Evolutionary conservation across 1,140 invertebrate species (phyloP).

Genomic region (Tachypleus tridentatus): DNA sequence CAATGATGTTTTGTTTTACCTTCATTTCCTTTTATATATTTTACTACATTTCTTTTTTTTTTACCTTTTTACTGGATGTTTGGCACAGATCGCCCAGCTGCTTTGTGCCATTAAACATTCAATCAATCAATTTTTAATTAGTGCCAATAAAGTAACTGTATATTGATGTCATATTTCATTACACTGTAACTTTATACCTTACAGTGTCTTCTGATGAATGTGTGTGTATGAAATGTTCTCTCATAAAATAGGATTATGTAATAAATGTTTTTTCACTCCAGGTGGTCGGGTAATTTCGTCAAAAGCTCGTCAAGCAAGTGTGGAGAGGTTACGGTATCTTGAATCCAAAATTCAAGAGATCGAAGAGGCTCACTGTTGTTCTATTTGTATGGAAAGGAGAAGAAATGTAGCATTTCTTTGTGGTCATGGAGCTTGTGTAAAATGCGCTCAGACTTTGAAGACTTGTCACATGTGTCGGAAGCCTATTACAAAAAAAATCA

Average conservation of each 20-base stretch:
- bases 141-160: too few relatives aligned
- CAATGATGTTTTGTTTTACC: too few relatives aligned
- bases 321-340: conserved; percentile 52
- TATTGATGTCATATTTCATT: too few relatives aligned
- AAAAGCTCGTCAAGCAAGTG: conserved; percentile 44
- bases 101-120: too few relatives aligned
- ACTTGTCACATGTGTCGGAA: conserved; percentile 88
- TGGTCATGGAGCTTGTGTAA: conserved; percentile 72
- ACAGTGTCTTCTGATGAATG: too few relatives aligned
- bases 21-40: too few relatives aligned
- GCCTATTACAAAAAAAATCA: conserved; percentile 76
- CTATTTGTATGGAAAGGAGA: conserved; percentile 47
- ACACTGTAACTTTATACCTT: too few relatives aligned
- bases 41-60: too few relatives aligned
- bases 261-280: conserved; percentile 8
- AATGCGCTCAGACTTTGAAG: conserved; percentile 64
- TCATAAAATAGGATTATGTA: neutral
- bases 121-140: too few relatives aligned
- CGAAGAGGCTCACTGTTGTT: conserved; percentile 67
- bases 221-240: neutral
- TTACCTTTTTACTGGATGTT: too few relatives aligned
- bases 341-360: conserved; percentile 76
- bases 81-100: too few relatives aligned
- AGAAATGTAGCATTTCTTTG: conserved; percentile 76
- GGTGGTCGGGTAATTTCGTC: conserved; percentile 32